phyloP scores from a whole-genome alignment of 2,113 vertebrate genomes.

The Cheilinus undulatus region DNA sequence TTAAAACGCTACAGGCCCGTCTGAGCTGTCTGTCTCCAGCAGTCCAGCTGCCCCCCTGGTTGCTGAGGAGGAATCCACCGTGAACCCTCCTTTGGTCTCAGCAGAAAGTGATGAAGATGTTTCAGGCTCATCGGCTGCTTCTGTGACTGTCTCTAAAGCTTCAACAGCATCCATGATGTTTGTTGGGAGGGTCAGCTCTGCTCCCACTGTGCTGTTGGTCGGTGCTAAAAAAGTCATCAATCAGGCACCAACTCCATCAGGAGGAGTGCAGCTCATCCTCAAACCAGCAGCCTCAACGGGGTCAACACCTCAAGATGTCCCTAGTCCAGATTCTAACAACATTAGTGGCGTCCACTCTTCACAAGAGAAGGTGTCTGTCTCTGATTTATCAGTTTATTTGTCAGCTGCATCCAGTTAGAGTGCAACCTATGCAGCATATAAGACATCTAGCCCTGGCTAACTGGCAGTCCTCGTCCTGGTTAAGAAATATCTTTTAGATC shows the following conservation, averaged over 20 bases:
- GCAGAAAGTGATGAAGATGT: background rate
- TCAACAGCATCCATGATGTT: background rate
- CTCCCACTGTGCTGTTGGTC: constrained; percentile 13
- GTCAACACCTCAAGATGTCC: background rate
- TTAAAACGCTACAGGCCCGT: constrained; percentile 9
- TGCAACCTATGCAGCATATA: too few species aligned
- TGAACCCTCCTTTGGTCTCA: background rate
- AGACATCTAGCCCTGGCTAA: too few species aligned
- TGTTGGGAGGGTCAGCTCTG: background rate
- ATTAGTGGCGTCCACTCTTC: background rate
- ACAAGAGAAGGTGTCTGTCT: constrained; percentile 52
- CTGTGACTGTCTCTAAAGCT: accelerated
- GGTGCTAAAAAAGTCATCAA: background rate
- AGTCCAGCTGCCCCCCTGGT: background rate
- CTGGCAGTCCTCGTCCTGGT: too few species aligned
- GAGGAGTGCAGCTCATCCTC: background rate
- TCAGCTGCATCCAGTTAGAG: background rate
- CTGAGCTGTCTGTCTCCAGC: background rate
- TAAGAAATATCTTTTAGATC: too few species aligned
- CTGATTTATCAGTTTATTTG: too few species aligned
- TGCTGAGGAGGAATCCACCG: background rate
- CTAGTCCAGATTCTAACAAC: constrained; percentile 24
- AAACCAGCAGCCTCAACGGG: background rate
- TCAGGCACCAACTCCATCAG: accelerated
- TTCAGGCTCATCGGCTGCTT: background rate